These are phyloP conservation scores for Brachypteracias leptosomus DNA, from an alignment of 2,113 vertebrate species.

Conservation along the genomic window DNA sequence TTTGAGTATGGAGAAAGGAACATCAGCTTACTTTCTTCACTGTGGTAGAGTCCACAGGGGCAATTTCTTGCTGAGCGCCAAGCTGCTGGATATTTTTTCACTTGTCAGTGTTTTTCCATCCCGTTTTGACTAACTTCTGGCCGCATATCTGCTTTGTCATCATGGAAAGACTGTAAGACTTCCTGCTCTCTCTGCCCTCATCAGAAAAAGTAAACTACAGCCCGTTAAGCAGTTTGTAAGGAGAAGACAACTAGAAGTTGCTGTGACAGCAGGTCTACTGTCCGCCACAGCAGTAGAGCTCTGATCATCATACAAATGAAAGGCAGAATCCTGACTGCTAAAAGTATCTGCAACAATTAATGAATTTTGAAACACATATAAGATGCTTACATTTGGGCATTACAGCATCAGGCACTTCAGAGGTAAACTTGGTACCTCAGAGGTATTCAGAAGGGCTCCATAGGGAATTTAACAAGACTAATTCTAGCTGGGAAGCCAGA, in stretches of 20 bases:
- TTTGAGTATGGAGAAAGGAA: neutral
- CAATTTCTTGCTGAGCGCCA: neutral
- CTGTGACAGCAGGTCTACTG: neutral
- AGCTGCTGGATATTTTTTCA: neutral
- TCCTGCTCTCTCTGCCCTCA: neutral
- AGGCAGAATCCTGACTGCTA: neutral
- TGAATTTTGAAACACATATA: neutral
- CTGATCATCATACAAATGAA: neutral
- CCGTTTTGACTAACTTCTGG: neutral
- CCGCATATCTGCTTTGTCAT: neutral
- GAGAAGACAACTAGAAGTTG: neutral
- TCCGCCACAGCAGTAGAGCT: neutral
- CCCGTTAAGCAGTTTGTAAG: neutral
- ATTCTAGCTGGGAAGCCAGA: neutral
- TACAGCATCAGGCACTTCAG: neutral
- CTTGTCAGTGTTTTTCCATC: neutral
- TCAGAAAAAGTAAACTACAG: neutral
- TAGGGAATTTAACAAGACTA: neutral
- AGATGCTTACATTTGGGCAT: neutral
- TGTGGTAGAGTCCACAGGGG: neutral
- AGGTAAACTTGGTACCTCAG: neutral
- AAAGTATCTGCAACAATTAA: neutral
- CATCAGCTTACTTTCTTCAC: neutral
- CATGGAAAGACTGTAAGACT: neutral
- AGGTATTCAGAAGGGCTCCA: neutral